Evolutionary conservation across 1,140 invertebrate genomes (phyloP).

Genomic region (Dendroctonus valens): DNA sequence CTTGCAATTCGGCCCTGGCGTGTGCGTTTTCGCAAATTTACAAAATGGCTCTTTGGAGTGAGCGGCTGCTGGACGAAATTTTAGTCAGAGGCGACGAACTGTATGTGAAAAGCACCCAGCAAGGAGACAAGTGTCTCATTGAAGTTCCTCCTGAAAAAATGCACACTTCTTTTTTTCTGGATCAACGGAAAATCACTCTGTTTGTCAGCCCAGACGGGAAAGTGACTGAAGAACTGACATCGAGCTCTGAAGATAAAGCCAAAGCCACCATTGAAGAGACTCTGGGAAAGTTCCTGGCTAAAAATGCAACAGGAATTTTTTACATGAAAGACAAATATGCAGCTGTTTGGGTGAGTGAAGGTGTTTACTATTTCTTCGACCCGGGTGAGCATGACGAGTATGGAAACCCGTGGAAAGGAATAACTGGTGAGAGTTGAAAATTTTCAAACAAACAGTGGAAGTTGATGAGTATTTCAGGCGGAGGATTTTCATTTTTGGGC

Average conservation of each 20-base stretch:
- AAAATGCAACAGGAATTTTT: constrained; percentile 30
- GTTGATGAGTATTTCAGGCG: constrained; percentile 16
- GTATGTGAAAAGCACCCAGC: constrained; percentile 35
- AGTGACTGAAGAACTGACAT: constrained; percentile 16
- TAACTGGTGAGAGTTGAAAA: constrained; percentile 25
- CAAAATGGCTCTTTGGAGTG: constrained; percentile 41
- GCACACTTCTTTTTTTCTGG: constrained; percentile 35
- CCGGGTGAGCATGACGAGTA: constrained; percentile 41
- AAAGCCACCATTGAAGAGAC: constrained; percentile 28
- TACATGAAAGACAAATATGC: constrained; percentile 28
- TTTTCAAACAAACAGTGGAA: neutral
- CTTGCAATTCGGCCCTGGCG: constrained; percentile 43
- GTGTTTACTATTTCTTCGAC: constrained; percentile 43
- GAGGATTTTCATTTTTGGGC: constrained; percentile 33
- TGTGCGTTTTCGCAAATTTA: constrained; percentile 39
- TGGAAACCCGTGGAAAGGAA: constrained; percentile 38
- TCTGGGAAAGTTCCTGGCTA: constrained; percentile 37
- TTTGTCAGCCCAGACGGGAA: constrained; percentile 21
- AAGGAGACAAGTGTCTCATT: constrained; percentile 33
- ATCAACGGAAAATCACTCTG: constrained; percentile 37
- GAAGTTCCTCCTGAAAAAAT: constrained; percentile 35
- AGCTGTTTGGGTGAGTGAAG: constrained; percentile 37
- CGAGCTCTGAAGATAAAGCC: constrained; percentile 22
- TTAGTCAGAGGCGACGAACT: constrained; percentile 39
- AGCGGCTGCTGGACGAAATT: constrained; percentile 39